phyloP scores from a whole-genome alignment of 2,888 invertebrate genomes.

The Xestobium rufovillosum region DNA sequence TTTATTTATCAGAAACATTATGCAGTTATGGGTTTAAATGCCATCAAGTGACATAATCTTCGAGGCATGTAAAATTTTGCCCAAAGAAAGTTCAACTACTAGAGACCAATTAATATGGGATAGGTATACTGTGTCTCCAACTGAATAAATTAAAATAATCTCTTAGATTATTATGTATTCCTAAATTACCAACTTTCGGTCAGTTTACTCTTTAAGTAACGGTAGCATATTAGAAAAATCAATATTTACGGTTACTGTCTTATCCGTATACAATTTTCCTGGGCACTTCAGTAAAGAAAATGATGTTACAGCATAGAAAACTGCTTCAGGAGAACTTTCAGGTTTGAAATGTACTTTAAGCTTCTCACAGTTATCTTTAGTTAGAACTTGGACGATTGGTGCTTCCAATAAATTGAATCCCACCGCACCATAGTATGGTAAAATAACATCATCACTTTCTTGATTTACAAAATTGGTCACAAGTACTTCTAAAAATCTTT shows the following conservation, averaged over 20 bases:
- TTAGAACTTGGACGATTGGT: slow-evolving; percentile 47
- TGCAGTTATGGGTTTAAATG: no score
- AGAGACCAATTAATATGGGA: no score
- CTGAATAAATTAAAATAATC: no score
- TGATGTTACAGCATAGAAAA: slow-evolving; percentile 32
- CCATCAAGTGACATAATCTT: no score
- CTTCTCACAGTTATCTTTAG: slow-evolving; percentile 44
- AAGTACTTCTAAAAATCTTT: slow-evolving; percentile 33
- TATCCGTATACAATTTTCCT: slow-evolving; percentile 33
- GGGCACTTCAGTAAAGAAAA: slow-evolving; percentile 33
- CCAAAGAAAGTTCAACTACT: no score
- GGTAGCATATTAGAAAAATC: no score
- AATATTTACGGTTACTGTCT: slow-evolving; percentile 47
- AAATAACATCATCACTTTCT: slow-evolving; percentile 50
- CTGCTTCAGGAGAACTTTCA: slow-evolving; percentile 28
- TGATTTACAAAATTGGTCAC: slow-evolving; percentile 29
- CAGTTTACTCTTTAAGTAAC: no score
- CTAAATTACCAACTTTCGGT: neutral
- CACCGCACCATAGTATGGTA: slow-evolving; percentile 64
- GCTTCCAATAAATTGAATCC: slow-evolving; percentile 64
- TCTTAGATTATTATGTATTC: neutral
- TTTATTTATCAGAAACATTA: no score
- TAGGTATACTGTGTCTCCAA: no score
- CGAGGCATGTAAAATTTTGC: no score
- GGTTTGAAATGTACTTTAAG: slow-evolving; percentile 33